Percentiles rank a stretch among this genome's conserved stretches.
Evolutionary conservation across 2,888 invertebrate species (phyloP).

Genomic region (Pyrrhosoma nymphula): DNA sequence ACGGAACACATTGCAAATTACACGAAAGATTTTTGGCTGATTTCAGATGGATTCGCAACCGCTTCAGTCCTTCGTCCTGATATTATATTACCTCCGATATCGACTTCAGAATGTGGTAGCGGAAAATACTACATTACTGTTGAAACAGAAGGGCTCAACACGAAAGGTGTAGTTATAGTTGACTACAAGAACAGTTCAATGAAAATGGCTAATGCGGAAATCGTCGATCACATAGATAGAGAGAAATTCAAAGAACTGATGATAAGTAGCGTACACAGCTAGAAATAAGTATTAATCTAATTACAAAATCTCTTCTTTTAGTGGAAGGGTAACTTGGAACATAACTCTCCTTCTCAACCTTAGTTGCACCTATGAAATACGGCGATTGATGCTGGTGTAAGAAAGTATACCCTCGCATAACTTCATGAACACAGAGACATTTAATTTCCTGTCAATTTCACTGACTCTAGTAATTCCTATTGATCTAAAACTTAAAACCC

Average conservation of each 20-base stretch:
- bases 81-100: not conserved
- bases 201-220: slow-evolving; percentile 11
- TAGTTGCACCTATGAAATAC: not conserved
- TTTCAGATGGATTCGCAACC: slow-evolving; percentile 40
- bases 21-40: slow-evolving; percentile 47
- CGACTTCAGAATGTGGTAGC: not conserved
- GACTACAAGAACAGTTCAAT: slow-evolving; percentile 3
- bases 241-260: slow-evolving; percentile 43
- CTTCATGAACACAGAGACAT: not conserved
- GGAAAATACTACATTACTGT: slow-evolving; percentile 29
- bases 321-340: not conserved
- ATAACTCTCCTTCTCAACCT: not conserved
- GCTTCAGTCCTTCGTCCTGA: slow-evolving; percentile 47
- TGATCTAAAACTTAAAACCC: too few relatives aligned
- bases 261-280: not conserved
- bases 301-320: not conserved
- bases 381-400: not conserved
- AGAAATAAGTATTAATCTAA: not conserved
- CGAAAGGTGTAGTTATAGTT: slow-evolving; percentile 17
- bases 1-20: slow-evolving; percentile 51
- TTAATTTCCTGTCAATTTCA: too few relatives aligned
- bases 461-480: too few relatives aligned
- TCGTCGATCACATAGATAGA: slow-evolving; percentile 8
- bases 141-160: slow-evolving; percentile 48
- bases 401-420: not conserved